These are phyloP conservation scores for Taxidea taxus DNA, from an alignment of 2,113 vertebrate species.

Conservation along the genomic window DNA sequence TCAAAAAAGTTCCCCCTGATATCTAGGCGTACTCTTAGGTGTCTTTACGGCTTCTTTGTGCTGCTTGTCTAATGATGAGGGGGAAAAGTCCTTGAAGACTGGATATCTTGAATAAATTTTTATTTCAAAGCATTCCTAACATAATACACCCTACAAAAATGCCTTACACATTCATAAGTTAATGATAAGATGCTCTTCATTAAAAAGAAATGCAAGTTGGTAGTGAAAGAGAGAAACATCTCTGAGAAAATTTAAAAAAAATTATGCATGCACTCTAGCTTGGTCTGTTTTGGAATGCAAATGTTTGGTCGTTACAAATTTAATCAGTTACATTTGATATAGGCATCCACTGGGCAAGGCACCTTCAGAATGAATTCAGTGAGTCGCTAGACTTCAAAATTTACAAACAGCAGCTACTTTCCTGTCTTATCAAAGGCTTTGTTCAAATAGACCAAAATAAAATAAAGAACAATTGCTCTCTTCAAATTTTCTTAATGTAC, in stretches of 20 bases:
- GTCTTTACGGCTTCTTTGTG: background rate
- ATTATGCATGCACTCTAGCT: background rate
- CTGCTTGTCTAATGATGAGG: background rate
- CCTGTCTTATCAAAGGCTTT: background rate
- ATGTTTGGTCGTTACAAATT: background rate
- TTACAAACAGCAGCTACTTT: background rate
- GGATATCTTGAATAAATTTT: background rate
- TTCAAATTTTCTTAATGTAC: background rate
- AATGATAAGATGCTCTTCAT: background rate
- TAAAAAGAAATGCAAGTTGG: background rate
- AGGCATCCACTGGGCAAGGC: background rate
- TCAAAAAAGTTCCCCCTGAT: background rate
- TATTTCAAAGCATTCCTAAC: background rate
- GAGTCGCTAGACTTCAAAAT: conserved; percentile 2
- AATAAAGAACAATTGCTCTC: background rate
- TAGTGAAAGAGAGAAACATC: background rate
- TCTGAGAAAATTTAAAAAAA: conserved; percentile 12
- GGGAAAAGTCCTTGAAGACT: background rate
- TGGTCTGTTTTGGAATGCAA: background rate
- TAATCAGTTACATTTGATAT: background rate
- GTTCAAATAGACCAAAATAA: background rate
- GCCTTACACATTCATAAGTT: background rate
- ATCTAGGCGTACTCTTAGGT: background rate
- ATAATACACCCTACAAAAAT: background rate
- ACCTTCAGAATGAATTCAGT: background rate